These are phyloP conservation scores for Antrozous pallidus DNA, from an alignment of 2,797 vertebrate genomes.

Conservation along the genomic window DNA sequence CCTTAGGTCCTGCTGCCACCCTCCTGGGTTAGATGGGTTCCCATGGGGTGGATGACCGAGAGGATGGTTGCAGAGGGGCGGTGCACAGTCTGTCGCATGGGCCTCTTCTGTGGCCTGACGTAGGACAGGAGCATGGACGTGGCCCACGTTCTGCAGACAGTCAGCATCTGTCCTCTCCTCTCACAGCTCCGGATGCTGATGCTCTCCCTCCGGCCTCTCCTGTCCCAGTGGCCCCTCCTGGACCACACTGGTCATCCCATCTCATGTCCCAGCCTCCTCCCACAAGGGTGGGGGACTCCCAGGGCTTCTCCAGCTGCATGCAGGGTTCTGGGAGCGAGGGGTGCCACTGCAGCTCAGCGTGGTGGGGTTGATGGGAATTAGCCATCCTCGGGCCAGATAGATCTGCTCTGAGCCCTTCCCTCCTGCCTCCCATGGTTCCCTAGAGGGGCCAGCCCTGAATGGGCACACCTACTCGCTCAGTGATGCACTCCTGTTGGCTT, in stretches of 20 bases:
- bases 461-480: rapidly evolving
- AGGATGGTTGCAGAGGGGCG: background rate
- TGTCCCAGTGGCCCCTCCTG: no score
- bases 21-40: background rate
- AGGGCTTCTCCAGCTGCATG: background rate
- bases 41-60: rapidly evolving
- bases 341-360: rapidly evolving
- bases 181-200: no score
- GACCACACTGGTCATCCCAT: no score
- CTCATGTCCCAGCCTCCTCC: no score
- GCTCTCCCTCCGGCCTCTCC: no score
- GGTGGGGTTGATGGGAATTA: background rate
- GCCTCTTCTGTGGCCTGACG: background rate
- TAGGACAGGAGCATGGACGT: background rate
- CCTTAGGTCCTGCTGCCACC: background rate
- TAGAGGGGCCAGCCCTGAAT: rapidly evolving
- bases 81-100: rapidly evolving
- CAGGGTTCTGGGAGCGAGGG: background rate
- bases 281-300: rapidly evolving
- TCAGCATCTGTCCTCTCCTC: background rate
- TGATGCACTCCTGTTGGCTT: rapidly evolving
- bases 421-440: background rate
- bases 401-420: rapidly evolving
- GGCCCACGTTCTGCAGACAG: background rate
- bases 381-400: background rate